Conservation (phyloP, 2,797 vertebrate species). For the Meda fulgida region DNA sequence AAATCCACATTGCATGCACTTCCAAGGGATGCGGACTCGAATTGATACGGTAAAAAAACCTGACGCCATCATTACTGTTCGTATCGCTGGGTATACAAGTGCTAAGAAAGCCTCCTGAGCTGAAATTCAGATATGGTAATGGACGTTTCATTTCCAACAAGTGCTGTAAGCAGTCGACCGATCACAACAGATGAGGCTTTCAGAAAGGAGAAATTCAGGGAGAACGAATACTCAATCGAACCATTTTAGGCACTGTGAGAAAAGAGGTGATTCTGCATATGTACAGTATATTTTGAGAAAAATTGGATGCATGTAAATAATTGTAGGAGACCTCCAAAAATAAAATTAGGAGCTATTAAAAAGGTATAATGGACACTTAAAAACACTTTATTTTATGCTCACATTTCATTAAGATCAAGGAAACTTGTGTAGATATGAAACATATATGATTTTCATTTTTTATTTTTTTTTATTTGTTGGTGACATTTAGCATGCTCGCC, state of each 20-base stretch:
- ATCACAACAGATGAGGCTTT: neutral
- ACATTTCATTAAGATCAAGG: neutral
- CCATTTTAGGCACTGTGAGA: no score
- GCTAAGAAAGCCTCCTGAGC: neutral
- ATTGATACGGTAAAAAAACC: neutral
- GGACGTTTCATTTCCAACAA: no score
- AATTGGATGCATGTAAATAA: neutral
- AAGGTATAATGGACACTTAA: accelerated
- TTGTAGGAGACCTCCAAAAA: no score
- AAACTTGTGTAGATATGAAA: neutral
- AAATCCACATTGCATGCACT: neutral
- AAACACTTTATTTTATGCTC: neutral
- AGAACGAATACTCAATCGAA: no score
- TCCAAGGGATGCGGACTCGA: neutral
- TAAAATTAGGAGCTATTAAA: neutral
- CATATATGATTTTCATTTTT: neutral
- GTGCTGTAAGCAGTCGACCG: neutral
- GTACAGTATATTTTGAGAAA: no score
- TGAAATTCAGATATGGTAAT: neutral
- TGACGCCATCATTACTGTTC: neutral
- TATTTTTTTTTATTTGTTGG: neutral
- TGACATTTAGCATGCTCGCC: slow-evolving; percentile 22
- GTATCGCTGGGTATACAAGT: neutral
- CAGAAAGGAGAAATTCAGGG: neutral
- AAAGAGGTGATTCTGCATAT: no score